phyloP scores from a whole-genome alignment of 2,797 vertebrate species.

The Sardinella longiceps region DNA sequence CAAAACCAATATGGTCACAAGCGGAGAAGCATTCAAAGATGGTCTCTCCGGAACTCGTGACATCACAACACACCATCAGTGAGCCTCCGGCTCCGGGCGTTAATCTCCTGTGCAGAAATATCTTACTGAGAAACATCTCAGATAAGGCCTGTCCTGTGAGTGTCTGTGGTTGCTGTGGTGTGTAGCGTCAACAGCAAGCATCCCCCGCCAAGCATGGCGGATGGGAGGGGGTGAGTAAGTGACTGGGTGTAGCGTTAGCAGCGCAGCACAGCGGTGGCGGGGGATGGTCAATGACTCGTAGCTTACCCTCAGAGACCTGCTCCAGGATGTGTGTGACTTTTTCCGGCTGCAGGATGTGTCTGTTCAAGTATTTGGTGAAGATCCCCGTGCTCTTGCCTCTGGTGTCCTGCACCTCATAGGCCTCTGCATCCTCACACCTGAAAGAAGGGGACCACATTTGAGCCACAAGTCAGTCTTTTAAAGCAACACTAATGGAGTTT shows the following conservation, averaged over 20 bases:
- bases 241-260: background rate
- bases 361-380: conserved; percentile 91
- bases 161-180: background rate
- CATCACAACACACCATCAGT: background rate
- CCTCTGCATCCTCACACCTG: conserved; percentile 88
- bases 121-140: background rate
- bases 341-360: conserved; percentile 79
- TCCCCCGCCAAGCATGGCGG: too few species aligned
- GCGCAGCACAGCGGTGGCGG: background rate
- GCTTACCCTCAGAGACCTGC: conserved; percentile 84
- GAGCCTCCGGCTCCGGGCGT: background rate
- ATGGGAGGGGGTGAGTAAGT: background rate
- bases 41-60: background rate
- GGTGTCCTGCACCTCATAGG: conserved; percentile 85
- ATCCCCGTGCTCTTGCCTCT: conserved; percentile 86
- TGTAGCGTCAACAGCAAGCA: background rate
- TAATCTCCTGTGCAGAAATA: background rate
- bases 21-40: background rate
- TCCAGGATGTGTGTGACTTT: conserved; percentile 88
- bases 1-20: background rate
- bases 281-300: conserved; percentile 40
- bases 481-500: too few species aligned
- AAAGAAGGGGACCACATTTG: background rate
- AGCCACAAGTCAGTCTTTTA: background rate
- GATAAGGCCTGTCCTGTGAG: background rate